Percentiles rank a stretch among this genome's conserved stretches.
These are phyloP conservation scores for Pemphigus obesinymphae DNA, from an alignment of 1,140 invertebrate species.

Conservation along the genomic window DNA sequence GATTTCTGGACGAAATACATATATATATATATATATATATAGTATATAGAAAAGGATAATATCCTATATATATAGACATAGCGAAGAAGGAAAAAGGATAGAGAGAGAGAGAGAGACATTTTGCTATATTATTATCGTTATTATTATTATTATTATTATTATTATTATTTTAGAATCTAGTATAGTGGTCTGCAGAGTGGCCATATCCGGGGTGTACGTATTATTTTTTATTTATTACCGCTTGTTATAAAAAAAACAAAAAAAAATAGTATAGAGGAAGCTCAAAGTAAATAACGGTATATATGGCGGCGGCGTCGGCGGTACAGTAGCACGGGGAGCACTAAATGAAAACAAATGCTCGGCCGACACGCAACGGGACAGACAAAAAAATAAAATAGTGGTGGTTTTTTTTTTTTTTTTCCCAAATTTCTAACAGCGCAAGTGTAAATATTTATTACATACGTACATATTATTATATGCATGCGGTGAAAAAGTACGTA, in stretches of 20 bases:
- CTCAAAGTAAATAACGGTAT: slow-evolving; percentile 16
- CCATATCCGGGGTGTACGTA: slow-evolving; percentile 25
- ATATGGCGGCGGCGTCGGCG: too few relatives aligned
- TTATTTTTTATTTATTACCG: slow-evolving; percentile 24
- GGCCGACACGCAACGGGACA: slow-evolving; percentile 18
- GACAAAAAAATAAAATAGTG: slow-evolving; percentile 15
- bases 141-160: too few relatives aligned
- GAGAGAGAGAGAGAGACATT: too few relatives aligned
- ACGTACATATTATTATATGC: too few relatives aligned
- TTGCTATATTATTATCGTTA: slow-evolving; percentile 15
- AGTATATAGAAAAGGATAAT: too few relatives aligned
- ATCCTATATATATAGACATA: too few relatives aligned
- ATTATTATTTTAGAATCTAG: slow-evolving; percentile 14
- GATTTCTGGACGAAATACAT: too few relatives aligned
- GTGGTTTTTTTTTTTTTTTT: slow-evolving; percentile 10
- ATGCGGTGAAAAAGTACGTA: too few relatives aligned
- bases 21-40: too few relatives aligned
- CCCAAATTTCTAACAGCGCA: too few relatives aligned
- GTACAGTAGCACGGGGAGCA: not conserved
- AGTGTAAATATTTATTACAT: too few relatives aligned
- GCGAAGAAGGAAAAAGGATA: too few relatives aligned
- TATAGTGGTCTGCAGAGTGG: not conserved
- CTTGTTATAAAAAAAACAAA: slow-evolving; percentile 7
- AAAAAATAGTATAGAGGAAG: not conserved
- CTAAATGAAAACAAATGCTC: slow-evolving; percentile 21